phyloP scores from a whole-genome alignment of 1,140 invertebrate species.

The Ceratosolen fusciceps region DNA sequence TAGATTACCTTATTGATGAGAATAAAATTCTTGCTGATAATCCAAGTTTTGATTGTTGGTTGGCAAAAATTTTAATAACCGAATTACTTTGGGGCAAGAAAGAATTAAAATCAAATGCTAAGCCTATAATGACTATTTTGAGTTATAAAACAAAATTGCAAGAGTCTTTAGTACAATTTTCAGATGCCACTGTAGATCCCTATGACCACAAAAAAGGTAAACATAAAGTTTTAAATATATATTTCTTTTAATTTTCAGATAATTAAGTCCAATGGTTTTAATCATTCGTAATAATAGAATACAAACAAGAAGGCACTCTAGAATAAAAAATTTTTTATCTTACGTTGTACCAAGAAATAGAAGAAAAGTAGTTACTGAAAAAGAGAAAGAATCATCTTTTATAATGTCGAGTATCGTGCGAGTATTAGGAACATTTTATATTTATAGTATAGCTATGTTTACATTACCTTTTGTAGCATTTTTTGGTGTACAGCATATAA shows the following conservation, averaged over 20 bases:
- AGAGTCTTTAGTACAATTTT: slow-evolving; percentile 61
- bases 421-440: slow-evolving; percentile 77
- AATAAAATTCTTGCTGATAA: slow-evolving; percentile 78
- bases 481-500: slow-evolving; percentile 77
- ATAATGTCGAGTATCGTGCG: slow-evolving; percentile 52
- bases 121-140: slow-evolving; percentile 79
- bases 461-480: slow-evolving; percentile 84
- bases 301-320: slow-evolving; percentile 56
- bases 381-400: slow-evolving; percentile 39
- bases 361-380: slow-evolving; percentile 40
- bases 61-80: slow-evolving; percentile 83
- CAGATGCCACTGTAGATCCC: slow-evolving; percentile 45
- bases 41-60: slow-evolving; percentile 77
- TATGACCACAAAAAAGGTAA: slow-evolving; percentile 63
- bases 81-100: slow-evolving; percentile 88
- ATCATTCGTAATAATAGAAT: slow-evolving; percentile 67
- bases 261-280: slow-evolving; percentile 63
- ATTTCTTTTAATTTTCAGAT: slow-evolving; percentile 64
- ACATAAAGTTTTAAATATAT: slow-evolving; percentile 52
- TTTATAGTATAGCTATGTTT: slow-evolving; percentile 88
- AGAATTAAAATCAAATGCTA: slow-evolving; percentile 76
- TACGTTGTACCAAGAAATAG: slow-evolving; percentile 50
- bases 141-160: slow-evolving; percentile 75
- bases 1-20: slow-evolving; percentile 77
- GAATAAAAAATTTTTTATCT: slow-evolving; percentile 52